These are phyloP conservation scores for Heliconius sara DNA, from an alignment of 2,888 invertebrate genomes.

Conservation along the genomic window DNA sequence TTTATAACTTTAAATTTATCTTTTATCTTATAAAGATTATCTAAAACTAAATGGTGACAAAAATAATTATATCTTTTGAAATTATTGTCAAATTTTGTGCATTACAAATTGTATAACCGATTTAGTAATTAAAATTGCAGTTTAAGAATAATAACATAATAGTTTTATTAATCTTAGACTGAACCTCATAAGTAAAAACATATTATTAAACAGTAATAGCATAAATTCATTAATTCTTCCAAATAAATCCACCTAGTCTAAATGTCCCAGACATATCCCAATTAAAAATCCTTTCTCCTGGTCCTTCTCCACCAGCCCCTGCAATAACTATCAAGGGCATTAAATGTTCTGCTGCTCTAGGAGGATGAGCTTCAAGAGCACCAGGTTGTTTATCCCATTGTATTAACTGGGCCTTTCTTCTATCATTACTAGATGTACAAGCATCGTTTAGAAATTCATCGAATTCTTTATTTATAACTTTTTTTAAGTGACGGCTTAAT, in stretches of 20 bases:
- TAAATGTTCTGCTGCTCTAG: slow-evolving; percentile 73
- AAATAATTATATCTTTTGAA: no score
- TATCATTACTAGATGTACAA: slow-evolving; percentile 66
- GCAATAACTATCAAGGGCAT: slow-evolving; percentile 77
- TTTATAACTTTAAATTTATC: no score
- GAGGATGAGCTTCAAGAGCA: slow-evolving; percentile 72
- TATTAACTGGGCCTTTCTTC: slow-evolving; percentile 60
- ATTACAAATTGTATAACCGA: no score
- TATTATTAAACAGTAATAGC: no score
- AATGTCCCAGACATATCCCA: slow-evolving; percentile 74
- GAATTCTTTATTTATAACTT: slow-evolving; percentile 71
- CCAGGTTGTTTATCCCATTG: slow-evolving; percentile 69
- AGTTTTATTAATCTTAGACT: no score
- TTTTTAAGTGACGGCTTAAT: slow-evolving; percentile 52
- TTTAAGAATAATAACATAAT: no score
- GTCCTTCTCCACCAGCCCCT: slow-evolving; percentile 69
- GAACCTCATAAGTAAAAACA: background rate
- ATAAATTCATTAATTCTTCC: slow-evolving; percentile 64
- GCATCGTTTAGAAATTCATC: slow-evolving; percentile 70
- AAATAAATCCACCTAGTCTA: slow-evolving; percentile 73
- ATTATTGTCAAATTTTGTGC: no score
- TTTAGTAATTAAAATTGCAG: no score
- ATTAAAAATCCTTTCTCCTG: slow-evolving; percentile 71
- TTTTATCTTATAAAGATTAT: no score
- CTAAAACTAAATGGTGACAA: no score